Evolutionary conservation across 2,888 invertebrate species (phyloP), one percentile per base, ranked within the genome.

Genomic region (Nomada goodeniana): DNA sequence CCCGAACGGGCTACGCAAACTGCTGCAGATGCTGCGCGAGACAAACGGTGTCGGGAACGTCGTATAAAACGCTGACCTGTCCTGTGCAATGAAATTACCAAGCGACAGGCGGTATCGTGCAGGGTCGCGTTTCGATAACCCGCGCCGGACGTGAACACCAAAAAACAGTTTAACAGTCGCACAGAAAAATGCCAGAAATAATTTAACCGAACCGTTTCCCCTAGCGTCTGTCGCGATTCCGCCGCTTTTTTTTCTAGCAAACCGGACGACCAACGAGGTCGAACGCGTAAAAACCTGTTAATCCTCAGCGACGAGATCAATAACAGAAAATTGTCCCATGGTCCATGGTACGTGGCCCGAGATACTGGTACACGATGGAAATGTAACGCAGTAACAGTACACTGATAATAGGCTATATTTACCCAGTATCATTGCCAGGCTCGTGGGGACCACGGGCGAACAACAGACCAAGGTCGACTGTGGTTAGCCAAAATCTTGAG

Each of bases 401-500:
- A 1, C 5, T 2, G 53, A 44, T 53, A 55, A 55, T 11, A n/a
- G 1, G 23, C 23, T 20, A 79, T 80, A 81, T 63, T 86, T 79
- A 86, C 86, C 86, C 67, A 86, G 63, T 4, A 76, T 59, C 74
- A 80, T 71, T n/a, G 50, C 7, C 29, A 68, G 73, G 18, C 42
- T 29, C 55, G 57, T 36, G 57, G 10, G 42, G 63, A 10, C 29
- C 5, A n/a, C 18, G n/a, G 36, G 50, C 15, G 9, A 55, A 18
- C 4, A 36, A 23, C 53, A 29, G 18, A 55, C 10, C n/a, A 50
- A 23, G 13, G 44, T 5, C 44, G 55, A 61, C 7, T 13, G 61
- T 36, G 15, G 23, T 29, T 63, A 15, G 18, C 44, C 47, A 63
- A 23, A 65, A 10, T 55, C 5, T 13, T 23, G 20, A 18, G 7